Evolutionary conservation across 1,140 invertebrate species (phyloP).

Genomic region (Drosophila sp.): DNA sequence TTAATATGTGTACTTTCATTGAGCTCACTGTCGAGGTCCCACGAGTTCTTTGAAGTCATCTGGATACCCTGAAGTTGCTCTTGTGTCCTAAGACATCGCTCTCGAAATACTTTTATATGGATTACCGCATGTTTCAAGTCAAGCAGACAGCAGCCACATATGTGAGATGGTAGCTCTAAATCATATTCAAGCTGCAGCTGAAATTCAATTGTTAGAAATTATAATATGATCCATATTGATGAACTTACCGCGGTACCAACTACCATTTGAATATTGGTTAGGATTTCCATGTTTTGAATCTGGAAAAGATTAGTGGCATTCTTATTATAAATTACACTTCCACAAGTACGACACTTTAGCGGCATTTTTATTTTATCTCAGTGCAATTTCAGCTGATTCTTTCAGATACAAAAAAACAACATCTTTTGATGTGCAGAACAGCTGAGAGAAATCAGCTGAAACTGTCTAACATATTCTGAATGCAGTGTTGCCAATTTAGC

Average conservation of each 20-base stretch:
- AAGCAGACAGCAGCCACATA: conserved; percentile 61
- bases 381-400: no score
- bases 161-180: conserved; percentile 47
- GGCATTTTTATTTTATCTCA: conserved; percentile 38
- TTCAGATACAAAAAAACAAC: no score
- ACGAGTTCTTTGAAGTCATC: background rate
- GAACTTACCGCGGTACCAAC: conserved; percentile 42
- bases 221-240: no score
- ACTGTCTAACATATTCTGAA: no score
- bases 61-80: conserved; percentile 14
- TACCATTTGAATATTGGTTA: conserved; percentile 46
- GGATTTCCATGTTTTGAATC: conserved; percentile 32
- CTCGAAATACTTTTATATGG: conserved; percentile 45
- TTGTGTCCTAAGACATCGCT: conserved; percentile 55
- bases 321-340: conserved; percentile 55
- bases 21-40: background rate
- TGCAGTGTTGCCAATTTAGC: no score
- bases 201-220: background rate
- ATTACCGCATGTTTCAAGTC: conserved; percentile 54
- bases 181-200: conserved; percentile 33
- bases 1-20: background rate
- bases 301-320: conserved; percentile 64
- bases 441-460: no score
- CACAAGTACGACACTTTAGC: conserved; percentile 59
- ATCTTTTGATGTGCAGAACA: no score